Evolutionary conservation across 2,797 vertebrate species (phyloP), one percentile per base, ranked within the genome.

Genomic region (Chloroceryle amazona): DNA sequence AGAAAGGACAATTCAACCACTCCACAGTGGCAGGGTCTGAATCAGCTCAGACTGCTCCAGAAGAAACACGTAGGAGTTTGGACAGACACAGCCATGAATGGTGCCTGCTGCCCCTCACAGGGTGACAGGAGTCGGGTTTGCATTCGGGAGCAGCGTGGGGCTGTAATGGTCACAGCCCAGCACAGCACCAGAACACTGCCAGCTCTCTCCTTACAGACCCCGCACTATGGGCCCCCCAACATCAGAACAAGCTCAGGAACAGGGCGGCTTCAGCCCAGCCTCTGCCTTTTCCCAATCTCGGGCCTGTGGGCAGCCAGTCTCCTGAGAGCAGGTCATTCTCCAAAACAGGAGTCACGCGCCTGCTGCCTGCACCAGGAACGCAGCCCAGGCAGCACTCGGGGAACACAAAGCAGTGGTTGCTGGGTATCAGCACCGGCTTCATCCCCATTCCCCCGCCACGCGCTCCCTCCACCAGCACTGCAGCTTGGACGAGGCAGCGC

Each of bases 311-410:
- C 61, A 60, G 66, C 5, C 1, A 1, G 5, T 8, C 9, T n/a
- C 54, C 41, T 4, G 12, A 11, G 29, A 22, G 44, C 33, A 25
- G 44, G 35, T 3, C 35, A 7, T 5, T 8, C 26, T 23, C 51
- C 14, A 1, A 3, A 6, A 6, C 0, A 0, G 0, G 2, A 6
- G 13, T 15, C 6, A 2, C 17, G 2, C 0, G 0, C 8, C 42
- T 26, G n/a, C 46, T 46, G 28, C 44, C 16, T 2, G 22, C 61
- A 7, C 14, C 44, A 6, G 58, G 19, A 44, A 5, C 26, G 1
- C 0, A 3, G 52, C 39, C 80, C 2, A 0, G 1, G 33, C n/a
- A 4, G 39, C 0, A 8, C 16, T 3, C 1, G 8, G 15, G 22
- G 31, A 39, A 29, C 0, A 8, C 21, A 31, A 11, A 63, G 23